Evolutionary conservation across 2,888 invertebrate species (phyloP).

Genomic region (Coleophora deauratella): DNA sequence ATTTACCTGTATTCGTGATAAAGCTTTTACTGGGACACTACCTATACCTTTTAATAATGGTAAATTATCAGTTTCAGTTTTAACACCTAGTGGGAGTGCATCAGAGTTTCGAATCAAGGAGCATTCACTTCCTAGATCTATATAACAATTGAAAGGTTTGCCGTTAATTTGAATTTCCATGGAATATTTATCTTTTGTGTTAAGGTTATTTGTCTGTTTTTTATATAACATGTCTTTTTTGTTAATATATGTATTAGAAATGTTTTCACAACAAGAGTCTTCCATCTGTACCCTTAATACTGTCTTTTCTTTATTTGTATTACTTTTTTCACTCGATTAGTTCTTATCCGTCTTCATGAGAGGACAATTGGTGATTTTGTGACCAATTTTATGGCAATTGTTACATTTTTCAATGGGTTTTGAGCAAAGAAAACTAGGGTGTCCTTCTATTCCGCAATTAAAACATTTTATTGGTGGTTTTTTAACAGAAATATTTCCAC

Average conservation of each 20-base stretch:
- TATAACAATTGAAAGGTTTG: not conserved
- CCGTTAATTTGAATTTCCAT: not conserved
- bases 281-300: not conserved
- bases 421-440: conserved; percentile 5
- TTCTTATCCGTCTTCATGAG: not conserved
- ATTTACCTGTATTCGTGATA: not conserved
- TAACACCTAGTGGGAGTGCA: not conserved
- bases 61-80: not conserved
- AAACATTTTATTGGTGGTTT: conserved; percentile 3
- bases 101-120: not conserved
- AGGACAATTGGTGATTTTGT: not conserved
- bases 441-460: conserved; percentile 9
- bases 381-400: conserved; percentile 1
- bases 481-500: not conserved
- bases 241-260: no score
- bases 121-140: not conserved
- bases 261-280: not conserved
- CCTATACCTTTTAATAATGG: not conserved
- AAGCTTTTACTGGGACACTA: not conserved
- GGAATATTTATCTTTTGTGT: not conserved
- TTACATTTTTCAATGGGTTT: conserved; percentile 4
- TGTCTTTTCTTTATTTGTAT: not conserved
- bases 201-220: no score
- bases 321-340: not conserved
- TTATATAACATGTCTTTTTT: no score